A percentile compares a stretch with the other conserved stretches of the same genome.
Evolutionary conservation across 30 jellyfish, hydroid and myxozoan genomes (phyloP).

Genomic region (Cassiopea andromeda): DNA sequence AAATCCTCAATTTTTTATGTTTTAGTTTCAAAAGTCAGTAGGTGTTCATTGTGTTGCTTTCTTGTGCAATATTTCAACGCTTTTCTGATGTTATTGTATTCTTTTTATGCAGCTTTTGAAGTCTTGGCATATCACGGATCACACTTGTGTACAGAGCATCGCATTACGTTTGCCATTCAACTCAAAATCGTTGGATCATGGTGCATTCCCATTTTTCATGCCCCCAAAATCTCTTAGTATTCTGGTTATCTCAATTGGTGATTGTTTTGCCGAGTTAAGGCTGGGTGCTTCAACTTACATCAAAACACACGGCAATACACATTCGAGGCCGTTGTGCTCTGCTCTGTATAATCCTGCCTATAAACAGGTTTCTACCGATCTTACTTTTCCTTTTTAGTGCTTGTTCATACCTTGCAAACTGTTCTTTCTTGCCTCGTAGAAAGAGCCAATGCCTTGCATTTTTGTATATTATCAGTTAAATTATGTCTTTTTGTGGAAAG

Average conservation of each 20-base stretch:
- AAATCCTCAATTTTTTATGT: no score
- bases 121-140: constrained; percentile 81
- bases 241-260: constrained; percentile 54
- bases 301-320: constrained; percentile 40
- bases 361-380: constrained; percentile 35
- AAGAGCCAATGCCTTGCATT: no score
- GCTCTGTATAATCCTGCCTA: constrained; percentile 52
- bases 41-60: no score
- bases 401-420: neutral
- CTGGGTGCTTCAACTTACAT: constrained; percentile 47
- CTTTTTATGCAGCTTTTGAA: constrained; percentile 23
- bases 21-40: no score
- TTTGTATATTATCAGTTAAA: no score
- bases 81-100: neutral
- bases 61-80: no score
- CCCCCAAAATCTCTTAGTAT: constrained; percentile 28
- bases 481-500: no score
- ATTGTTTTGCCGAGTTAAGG: constrained; percentile 74
- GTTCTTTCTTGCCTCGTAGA: neutral
- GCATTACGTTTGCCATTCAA: constrained; percentile 64
- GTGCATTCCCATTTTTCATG: constrained; percentile 63
- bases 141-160: constrained; percentile 59
- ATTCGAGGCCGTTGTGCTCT: constrained; percentile 57
- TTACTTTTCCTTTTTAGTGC: neutral
- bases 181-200: constrained; percentile 55